Evolutionary conservation across 2,888 invertebrate species (phyloP).

Genomic region (Parnassius glacialis): DNA sequence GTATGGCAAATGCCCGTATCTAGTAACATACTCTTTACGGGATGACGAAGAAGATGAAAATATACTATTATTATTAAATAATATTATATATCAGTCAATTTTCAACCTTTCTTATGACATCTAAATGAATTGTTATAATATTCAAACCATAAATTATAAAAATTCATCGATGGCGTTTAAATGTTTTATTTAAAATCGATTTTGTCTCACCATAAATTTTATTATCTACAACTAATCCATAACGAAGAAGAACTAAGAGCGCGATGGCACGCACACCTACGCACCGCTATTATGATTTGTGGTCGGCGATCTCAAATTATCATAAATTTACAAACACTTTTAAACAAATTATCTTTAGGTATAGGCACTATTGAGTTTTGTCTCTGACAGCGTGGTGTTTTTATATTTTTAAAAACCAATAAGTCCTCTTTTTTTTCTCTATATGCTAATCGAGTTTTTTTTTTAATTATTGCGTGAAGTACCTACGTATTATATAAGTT

Average conservation of each 20-base stretch:
- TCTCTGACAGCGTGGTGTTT: constrained; percentile 1
- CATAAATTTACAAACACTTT: constrained; percentile 56
- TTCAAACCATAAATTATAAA: constrained; percentile 1
- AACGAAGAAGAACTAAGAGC: constrained; percentile 30
- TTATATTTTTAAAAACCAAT: constrained; percentile 2
- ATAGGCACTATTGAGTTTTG: constrained; percentile 5
- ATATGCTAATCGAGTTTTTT: too few species aligned
- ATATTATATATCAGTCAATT: neutral
- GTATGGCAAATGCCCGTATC: too few species aligned
- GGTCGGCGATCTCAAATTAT: constrained; percentile 41
- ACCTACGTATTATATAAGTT: too few species aligned
- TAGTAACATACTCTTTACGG: too few species aligned
- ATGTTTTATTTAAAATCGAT: constrained; percentile 28
- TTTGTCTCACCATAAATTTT: constrained; percentile 37
- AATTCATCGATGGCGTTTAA: constrained; percentile 21
- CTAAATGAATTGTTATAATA: constrained; percentile 1
- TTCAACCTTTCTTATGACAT: neutral
- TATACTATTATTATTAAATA: too few species aligned
- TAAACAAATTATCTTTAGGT: constrained; percentile 31
- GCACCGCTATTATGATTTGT: constrained; percentile 33
- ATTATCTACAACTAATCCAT: constrained; percentile 38
- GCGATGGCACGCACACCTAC: constrained; percentile 35
- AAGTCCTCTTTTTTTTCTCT: neutral
- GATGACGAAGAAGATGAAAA: too few species aligned
- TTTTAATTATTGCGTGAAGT: too few species aligned